Conservation (phyloP, 2,113 vertebrate genomes). For the Coptodon rendalli region DNA sequence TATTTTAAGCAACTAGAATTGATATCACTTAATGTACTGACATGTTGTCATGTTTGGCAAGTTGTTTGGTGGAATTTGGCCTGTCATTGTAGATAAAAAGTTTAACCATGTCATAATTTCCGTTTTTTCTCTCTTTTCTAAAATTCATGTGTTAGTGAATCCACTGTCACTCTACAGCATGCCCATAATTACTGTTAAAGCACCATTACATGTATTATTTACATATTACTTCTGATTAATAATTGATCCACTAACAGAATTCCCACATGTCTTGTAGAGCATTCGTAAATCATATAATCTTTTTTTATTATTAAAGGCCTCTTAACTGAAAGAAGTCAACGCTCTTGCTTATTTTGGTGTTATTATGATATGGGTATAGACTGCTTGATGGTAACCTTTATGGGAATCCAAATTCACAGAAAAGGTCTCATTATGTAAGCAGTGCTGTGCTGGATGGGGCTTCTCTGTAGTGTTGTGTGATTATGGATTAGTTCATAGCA, state of each 20-base stretch:
- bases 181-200: not conserved
- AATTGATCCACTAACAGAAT: not conserved
- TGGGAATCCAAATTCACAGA: not conserved
- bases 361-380: not conserved
- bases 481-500: conserved; percentile 31
- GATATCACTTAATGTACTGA: not conserved
- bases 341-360: not conserved
- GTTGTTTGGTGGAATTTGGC: not conserved
- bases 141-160: not conserved
- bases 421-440: conserved; percentile 24
- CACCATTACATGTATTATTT: not conserved
- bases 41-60: not conserved
- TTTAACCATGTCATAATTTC: not conserved
- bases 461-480: not conserved
- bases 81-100: not conserved
- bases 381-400: not conserved
- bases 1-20: not conserved
- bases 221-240: not conserved
- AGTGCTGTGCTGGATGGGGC: not conserved
- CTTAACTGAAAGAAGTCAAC: not conserved
- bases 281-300: not conserved
- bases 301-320: not conserved
- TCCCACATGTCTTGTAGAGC: not conserved
- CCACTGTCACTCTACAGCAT: not conserved
- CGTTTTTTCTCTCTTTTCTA: not conserved